Conservation (phyloP, 1,140 invertebrate genomes). For the Drosophila pachea region DNA sequence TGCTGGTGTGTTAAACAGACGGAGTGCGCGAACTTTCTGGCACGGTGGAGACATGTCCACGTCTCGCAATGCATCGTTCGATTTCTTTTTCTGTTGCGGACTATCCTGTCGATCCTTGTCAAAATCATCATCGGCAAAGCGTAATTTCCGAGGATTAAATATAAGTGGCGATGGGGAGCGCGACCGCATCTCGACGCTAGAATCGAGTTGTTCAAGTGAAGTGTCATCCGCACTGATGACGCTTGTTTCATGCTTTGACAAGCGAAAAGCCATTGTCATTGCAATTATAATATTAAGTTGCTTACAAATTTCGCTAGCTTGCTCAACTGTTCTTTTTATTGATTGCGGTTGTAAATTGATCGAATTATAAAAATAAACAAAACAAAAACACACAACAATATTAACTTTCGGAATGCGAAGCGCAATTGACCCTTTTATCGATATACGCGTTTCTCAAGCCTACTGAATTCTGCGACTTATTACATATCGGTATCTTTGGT, state of each 20-base stretch:
- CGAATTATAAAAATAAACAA: slow-evolving; percentile 47
- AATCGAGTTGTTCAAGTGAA: slow-evolving; percentile 57
- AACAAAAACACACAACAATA: slow-evolving; percentile 64
- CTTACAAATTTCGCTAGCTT: slow-evolving; percentile 8
- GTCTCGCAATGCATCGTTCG: not conserved
- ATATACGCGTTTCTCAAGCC: slow-evolving; percentile 14
- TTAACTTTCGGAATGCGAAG: slow-evolving; percentile 53
- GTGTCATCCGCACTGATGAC: slow-evolving; percentile 51
- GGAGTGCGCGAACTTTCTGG: slow-evolving; percentile 87
- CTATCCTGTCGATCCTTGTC: slow-evolving; percentile 61
- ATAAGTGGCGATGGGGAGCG: slow-evolving; percentile 61
- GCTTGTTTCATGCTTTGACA: slow-evolving; percentile 64
- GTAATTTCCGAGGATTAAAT: slow-evolving; percentile 70
- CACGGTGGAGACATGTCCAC: slow-evolving; percentile 85
- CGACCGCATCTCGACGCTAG: slow-evolving; percentile 70
- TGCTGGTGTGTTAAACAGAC: slow-evolving; percentile 90
- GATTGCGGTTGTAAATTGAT: slow-evolving; percentile 1
- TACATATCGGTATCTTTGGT: slow-evolving; percentile 2
- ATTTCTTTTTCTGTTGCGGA: slow-evolving; percentile 49
- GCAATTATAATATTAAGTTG: slow-evolving; percentile 3
- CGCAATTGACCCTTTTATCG: slow-evolving; percentile 37
- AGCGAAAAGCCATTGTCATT: slow-evolving; percentile 66
- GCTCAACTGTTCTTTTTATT: slow-evolving; percentile 15
- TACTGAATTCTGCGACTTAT: not conserved
- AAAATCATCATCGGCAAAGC: slow-evolving; percentile 71